phyloP scores from a whole-genome alignment of 2,888 invertebrate species.

The Amaurobius ferox region DNA sequence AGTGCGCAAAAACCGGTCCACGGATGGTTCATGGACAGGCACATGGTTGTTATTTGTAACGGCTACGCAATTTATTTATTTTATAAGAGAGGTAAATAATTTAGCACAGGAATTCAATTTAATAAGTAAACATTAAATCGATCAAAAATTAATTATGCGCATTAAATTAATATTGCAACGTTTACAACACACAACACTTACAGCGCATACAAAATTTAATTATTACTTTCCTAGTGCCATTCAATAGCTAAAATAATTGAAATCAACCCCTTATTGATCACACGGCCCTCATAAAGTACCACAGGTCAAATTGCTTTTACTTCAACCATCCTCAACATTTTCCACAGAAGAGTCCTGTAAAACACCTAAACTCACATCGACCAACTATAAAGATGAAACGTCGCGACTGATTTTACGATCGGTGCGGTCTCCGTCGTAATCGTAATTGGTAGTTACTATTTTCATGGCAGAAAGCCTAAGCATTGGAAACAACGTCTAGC shows the following conservation, averaged over 20 bases:
- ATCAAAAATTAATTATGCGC: too few relatives aligned
- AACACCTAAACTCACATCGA: slow-evolving; percentile 25
- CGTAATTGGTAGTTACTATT: slow-evolving; percentile 72
- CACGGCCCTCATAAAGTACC: not conserved
- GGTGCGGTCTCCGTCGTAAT: slow-evolving; percentile 63
- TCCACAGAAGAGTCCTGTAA: slow-evolving; percentile 21
- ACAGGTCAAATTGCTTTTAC: not conserved
- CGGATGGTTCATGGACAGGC: too few relatives aligned
- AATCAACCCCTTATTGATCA: not conserved
- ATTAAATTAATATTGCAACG: too few relatives aligned
- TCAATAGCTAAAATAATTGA: not conserved
- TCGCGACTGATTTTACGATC: slow-evolving; percentile 53
- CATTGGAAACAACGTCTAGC: not conserved
- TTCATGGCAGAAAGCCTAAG: not conserved
- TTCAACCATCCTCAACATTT: not conserved
- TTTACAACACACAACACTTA: too few relatives aligned
- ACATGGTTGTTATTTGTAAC: too few relatives aligned
- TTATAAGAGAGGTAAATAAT: too few relatives aligned
- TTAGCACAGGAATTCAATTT: too few relatives aligned
- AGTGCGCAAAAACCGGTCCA: too few relatives aligned
- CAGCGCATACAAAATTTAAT: too few relatives aligned
- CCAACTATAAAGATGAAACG: not conserved
- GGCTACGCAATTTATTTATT: too few relatives aligned
- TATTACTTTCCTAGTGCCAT: not conserved
- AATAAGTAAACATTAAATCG: too few relatives aligned